Base-by-base conservation (phyloP, 2,888 invertebrate species). In the Acronicta alni region DNA sequence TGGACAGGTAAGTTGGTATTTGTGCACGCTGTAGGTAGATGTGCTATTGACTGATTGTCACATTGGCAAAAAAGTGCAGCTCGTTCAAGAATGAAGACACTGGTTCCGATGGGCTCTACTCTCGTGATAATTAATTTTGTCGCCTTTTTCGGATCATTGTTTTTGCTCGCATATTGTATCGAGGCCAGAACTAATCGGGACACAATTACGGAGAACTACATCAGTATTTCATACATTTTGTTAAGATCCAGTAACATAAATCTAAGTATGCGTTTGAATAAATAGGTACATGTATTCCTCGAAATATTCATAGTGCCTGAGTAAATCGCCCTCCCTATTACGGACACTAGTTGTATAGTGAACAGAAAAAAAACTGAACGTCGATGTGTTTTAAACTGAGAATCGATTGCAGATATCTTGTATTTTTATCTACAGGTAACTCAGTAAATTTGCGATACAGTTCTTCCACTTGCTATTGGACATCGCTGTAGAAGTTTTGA, bases 131-230 rank as follows among this genome's bases (percentile, higher is more conserved):
- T 70, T 72, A 75, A 76, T 76, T 76, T 77, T 62, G 72, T 72
- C 60, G 77, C 77, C 77, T 72, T 74, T 76, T 76, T 74, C 51
- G 67, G 65, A 72, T 51, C 51, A 66, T 60, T 67, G 72, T 77
- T 77, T 77, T 72, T 72, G 51, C 52, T 57, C 58, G 63, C 67
- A 65, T 60, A 62, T 73, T 72, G 62, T 63, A 61, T 69, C 53
- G 64, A 57, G 53, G 63, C 51, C 66, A 64, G 66, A 60, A 70
- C 72, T 74, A 67, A 75, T 70, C 63, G 70, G 60, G 69, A 68
- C 53, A 61, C 45, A 71, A 70, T 68, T 75, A 77, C 64, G 18
- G 30, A 62, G 68, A 75, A 67, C 54, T 46, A 30, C 65, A 55
- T 66, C 63, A 74, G 65, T 72, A 74, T 74, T 72, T 74, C 51